A percentile compares a stretch with the other conserved stretches of the same genome.
phyloP scores from a whole-genome alignment of 1,140 invertebrate genomes.

The Heliconius melpomene region DNA sequence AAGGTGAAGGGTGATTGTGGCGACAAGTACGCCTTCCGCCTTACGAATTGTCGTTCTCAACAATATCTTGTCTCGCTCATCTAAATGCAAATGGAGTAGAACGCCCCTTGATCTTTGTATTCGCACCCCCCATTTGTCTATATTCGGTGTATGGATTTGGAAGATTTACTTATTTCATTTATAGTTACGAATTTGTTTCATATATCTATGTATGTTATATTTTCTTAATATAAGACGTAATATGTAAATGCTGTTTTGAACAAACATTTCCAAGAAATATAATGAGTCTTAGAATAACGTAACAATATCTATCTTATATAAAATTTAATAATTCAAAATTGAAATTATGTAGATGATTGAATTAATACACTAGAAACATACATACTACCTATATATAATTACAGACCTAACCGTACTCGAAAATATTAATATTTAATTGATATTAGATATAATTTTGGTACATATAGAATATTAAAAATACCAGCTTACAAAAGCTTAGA shows the following conservation, averaged over 20 bases:
- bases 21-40: constrained; percentile 37
- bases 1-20: constrained; percentile 40
- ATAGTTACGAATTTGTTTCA: neutral
- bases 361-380: no score
- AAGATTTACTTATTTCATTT: constrained; percentile 45
- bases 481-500: neutral
- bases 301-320: no score
- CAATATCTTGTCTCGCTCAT: constrained; percentile 68
- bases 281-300: no score
- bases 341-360: no score
- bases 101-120: constrained; percentile 62
- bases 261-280: no score
- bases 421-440: neutral
- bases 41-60: constrained; percentile 48
- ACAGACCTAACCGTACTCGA: no score
- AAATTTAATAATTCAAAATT: no score
- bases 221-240: neutral
- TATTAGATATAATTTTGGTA: neutral
- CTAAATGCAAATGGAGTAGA: constrained; percentile 72
- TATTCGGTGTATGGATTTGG: constrained; percentile 44
- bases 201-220: neutral
- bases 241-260: no score
- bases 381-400: no score
- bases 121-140: constrained; percentile 66
- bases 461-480: neutral